A percentile compares a stretch with the other conserved stretches of the same genome.
phyloP scores from a whole-genome alignment of 2,888 invertebrate species.

The Tortricodes alternella region DNA sequence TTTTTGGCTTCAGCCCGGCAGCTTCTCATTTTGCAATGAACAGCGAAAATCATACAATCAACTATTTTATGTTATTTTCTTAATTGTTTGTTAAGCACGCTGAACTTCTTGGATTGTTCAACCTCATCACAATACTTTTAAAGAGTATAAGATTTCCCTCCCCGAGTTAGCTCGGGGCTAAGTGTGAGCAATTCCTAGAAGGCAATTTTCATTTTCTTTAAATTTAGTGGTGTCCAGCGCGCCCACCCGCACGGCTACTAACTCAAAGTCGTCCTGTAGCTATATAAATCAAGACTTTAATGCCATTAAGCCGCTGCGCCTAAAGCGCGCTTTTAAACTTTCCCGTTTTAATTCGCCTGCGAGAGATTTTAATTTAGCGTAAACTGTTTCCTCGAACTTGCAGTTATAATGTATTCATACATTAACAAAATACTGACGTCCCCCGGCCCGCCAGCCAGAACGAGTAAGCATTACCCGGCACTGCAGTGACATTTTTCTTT shows the following conservation, averaged over 20 bases:
- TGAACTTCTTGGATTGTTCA: too few species aligned
- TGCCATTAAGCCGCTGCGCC: conserved; percentile 69
- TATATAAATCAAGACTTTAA: conserved; percentile 74
- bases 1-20: too few species aligned
- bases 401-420: conserved; percentile 67
- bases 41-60: too few species aligned
- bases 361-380: conserved; percentile 72
- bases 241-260: conserved; percentile 41
- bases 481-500: conserved; percentile 76
- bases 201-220: conserved; percentile 16
- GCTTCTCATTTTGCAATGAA: too few species aligned
- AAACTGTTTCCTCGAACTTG: conserved; percentile 67
- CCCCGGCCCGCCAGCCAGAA: conserved; percentile 44
- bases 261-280: conserved; percentile 51
- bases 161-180: conserved; percentile 1
- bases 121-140: too few species aligned
- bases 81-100: too few species aligned
- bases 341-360: conserved; percentile 67
- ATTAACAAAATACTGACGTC: conserved; percentile 62
- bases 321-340: conserved; percentile 69
- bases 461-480: conserved; percentile 64
- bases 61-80: too few species aligned
- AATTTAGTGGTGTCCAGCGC: conserved; percentile 17
- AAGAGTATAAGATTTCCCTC: conserved; percentile 1
- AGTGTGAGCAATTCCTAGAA: conserved; percentile 1